Evolutionary conservation across 2,797 vertebrate species (phyloP), one percentile per base, ranked within the genome.

Genomic region (Crypturellus tataupa): DNA sequence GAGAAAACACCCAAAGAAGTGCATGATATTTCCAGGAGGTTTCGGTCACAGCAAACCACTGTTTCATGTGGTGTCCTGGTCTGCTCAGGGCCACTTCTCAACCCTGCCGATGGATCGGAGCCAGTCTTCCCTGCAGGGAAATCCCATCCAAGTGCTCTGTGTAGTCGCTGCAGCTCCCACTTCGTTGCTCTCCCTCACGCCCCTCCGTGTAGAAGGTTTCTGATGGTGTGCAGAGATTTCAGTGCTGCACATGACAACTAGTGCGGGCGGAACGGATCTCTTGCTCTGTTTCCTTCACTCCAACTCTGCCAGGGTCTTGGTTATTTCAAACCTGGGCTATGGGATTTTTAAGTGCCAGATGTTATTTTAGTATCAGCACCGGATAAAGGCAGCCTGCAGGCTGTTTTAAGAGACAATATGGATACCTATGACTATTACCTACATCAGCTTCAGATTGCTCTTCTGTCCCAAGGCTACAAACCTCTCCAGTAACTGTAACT

Each of bases 1-100:
- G 35, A 70, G 46, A 90, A 80, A 33, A 23, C 17, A 6, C 20
- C 3, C 0, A 1, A 59, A 65, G 70, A 84, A 76, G 19, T 11
- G 33, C 77, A 19, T 13, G 53, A 64, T n/a, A 18, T 85, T 88
- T 67, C 24, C 40, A 85, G 59, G 12, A 12, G 2, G 5, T 37
- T 49, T 53, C 59, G 39, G 17, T 79, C 16, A 24, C 63, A 73
- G 53, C 53, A 37, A 12, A 39, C 12, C 15, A 75, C 49, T 49
- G 23, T 56, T 39, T 49, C 42, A 4, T 1, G 0, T 7, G 18
- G 10, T 68, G 24, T 63, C 2, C 9, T 20, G 7, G 29, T 40
- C 11, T 4, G 0, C 51, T 31, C n/a, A 31, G 17, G 58, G 15
- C 20, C 46, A 10, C n/a, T 15, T 58, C 46, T 46, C 33, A 29